Evolutionary conservation across 1,140 invertebrate genomes (phyloP).

Genomic region (Euura lappo): DNA sequence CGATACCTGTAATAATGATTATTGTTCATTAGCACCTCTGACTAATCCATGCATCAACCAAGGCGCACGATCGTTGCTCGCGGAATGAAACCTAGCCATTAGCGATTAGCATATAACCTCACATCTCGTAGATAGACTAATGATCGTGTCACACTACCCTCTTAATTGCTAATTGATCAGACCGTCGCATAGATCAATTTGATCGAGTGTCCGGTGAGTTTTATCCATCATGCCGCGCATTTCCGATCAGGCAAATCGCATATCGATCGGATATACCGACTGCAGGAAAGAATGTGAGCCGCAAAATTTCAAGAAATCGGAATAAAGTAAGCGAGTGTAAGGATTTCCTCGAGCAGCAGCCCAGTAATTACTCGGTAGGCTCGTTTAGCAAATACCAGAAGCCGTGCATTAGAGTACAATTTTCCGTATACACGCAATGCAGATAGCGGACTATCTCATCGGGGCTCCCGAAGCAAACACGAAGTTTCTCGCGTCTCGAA

Average conservation of each 20-base stretch:
- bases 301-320: no score
- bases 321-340: no score
- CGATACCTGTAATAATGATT: slow-evolving; percentile 19
- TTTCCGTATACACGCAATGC: neutral
- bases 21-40: slow-evolving; percentile 29
- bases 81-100: neutral
- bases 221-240: no score
- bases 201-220: neutral
- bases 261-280: no score
- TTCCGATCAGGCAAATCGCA: no score
- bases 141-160: slow-evolving; percentile 36
- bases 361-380: neutral
- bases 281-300: no score
- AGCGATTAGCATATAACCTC: slow-evolving; percentile 31
- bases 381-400: slow-evolving; percentile 5
- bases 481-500: neutral
- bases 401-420: neutral
- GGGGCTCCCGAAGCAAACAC: neutral
- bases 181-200: neutral
- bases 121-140: slow-evolving; percentile 33
- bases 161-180: slow-evolving; percentile 49
- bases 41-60: slow-evolving; percentile 29
- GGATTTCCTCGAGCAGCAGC: no score
- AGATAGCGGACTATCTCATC: no score
- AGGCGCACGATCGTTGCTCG: neutral